Conservation (phyloP, 1,140 invertebrate genomes). For the Drosophila parvula region DNA sequence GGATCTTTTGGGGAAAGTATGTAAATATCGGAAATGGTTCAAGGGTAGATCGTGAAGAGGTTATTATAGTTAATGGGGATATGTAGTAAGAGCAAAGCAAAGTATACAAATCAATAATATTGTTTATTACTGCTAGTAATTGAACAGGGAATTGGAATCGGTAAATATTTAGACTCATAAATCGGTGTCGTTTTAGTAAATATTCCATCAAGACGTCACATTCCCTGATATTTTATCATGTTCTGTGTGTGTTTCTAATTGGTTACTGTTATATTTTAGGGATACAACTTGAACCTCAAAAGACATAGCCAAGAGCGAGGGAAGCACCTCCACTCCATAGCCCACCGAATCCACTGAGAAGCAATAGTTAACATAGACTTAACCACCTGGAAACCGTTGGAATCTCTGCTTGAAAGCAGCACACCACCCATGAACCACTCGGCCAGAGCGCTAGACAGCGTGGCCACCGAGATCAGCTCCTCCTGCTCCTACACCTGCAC, state of each 20-base stretch:
- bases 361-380: slow-evolving; percentile 12
- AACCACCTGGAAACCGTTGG: slow-evolving; percentile 29
- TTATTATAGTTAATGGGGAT: slow-evolving; percentile 10
- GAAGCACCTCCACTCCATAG: slow-evolving; percentile 9
- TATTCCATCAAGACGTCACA: slow-evolving; percentile 50
- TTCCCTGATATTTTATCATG: slow-evolving; percentile 1
- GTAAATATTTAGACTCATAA: slow-evolving; percentile 60
- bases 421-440: slow-evolving; percentile 73
- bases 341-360: slow-evolving; percentile 1
- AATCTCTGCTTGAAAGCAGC: slow-evolving; percentile 61
- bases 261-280: slow-evolving; percentile 31
- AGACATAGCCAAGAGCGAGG: slow-evolving; percentile 43
- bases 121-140: slow-evolving; percentile 33
- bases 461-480: slow-evolving; percentile 63
- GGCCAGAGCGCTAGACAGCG: slow-evolving; percentile 75
- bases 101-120: background rate
- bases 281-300: slow-evolving; percentile 66
- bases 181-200: slow-evolving; percentile 42
- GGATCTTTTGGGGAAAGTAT: slow-evolving; percentile 26
- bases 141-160: slow-evolving; percentile 3
- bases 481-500: slow-evolving; percentile 30
- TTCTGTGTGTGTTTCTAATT: slow-evolving; percentile 1
- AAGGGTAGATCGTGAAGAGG: slow-evolving; percentile 18
- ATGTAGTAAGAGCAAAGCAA: slow-evolving; percentile 19
- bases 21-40: slow-evolving; percentile 39